Evolutionary conservation across 1,140 invertebrate genomes (phyloP).

Genomic region (Thereuonema tuberculata): DNA sequence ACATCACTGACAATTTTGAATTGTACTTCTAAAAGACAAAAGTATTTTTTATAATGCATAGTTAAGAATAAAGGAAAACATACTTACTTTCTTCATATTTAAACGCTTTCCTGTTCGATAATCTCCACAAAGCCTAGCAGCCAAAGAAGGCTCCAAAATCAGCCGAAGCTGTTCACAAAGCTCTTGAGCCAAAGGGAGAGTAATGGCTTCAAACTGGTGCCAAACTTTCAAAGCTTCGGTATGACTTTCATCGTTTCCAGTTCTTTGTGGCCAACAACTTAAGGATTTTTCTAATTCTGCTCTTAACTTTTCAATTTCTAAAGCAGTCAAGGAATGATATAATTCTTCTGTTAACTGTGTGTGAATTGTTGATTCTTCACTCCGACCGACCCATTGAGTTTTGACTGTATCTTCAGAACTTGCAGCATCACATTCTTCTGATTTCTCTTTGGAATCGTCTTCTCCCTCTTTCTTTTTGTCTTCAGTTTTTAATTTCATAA

Average conservation of each 20-base stretch:
- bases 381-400: too few relatives aligned
- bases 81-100: constrained; percentile 92
- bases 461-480: too few relatives aligned
- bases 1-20: too few relatives aligned
- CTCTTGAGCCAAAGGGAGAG: constrained; percentile 60
- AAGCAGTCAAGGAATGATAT: constrained; percentile 20
- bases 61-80: too few relatives aligned
- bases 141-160: constrained; percentile 87
- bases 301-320: too few relatives aligned
- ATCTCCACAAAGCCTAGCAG: constrained; percentile 80
- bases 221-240: constrained; percentile 25
- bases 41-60: too few relatives aligned
- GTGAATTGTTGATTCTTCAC: constrained; percentile 9
- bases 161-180: constrained; percentile 86
- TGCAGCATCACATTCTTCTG: too few relatives aligned
- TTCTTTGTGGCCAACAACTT: too few relatives aligned
- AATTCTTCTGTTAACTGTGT: constrained; percentile 1
- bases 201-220: constrained; percentile 40
- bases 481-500: too few relatives aligned
- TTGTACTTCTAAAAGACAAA: too few relatives aligned
- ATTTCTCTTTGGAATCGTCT: background rate
- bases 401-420: too few relatives aligned
- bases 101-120: constrained; percentile 92
- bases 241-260: constrained; percentile 5
- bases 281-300: background rate